Evolutionary conservation across 1,140 invertebrate genomes (phyloP), one percentile per base, ranked within the genome.

Genomic region (Caenorhabditis tropicalis): DNA sequence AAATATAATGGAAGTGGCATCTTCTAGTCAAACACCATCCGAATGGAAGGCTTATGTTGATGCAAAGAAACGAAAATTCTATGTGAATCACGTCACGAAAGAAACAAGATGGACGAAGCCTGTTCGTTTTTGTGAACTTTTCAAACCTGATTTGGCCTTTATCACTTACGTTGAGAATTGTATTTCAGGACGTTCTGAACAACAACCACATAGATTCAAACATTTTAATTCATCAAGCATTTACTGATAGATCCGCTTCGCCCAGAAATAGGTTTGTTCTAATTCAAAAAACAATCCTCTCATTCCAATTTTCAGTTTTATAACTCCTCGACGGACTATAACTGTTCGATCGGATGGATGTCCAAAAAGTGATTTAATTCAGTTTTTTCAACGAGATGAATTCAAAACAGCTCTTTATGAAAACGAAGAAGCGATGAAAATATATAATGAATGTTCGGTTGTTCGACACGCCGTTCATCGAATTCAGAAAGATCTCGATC

Each of bases 11-110:
- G 65, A 74, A 31, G 16, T 74, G n/a, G 65, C 65, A 2, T 74
- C 65, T 10, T 74, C 65, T 24, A 74, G 65, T 43, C 65, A 74
- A 43, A 24, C 36, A 46, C 36, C 65, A n/a, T 43, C 65, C 2
- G 65, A 74, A 43, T 74, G 65, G 65, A 74, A 74, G n/a, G 43
- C 65, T 9, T 74, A 74, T 74, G 16, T 74, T n/a, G 65, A 74
- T 31, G 36, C 65, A 24, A 74, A 74, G 36, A 74, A 46, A 43
- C 5, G 65, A 31, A 74, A 43, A 24, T 74, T 74, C 36, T 74
- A 74, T 43, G 65, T 74, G 36, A 74, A 74, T 24, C 65, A 74
- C 15, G 36, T 43, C 36, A 74, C 65, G 36, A 74, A 74, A 24
- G 65, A 74, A 74, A 74, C 65, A 21, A 43, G 65, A 46, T 74